phyloP scores from a whole-genome alignment of 1,140 invertebrate genomes.

The Micrasema longulum region DNA sequence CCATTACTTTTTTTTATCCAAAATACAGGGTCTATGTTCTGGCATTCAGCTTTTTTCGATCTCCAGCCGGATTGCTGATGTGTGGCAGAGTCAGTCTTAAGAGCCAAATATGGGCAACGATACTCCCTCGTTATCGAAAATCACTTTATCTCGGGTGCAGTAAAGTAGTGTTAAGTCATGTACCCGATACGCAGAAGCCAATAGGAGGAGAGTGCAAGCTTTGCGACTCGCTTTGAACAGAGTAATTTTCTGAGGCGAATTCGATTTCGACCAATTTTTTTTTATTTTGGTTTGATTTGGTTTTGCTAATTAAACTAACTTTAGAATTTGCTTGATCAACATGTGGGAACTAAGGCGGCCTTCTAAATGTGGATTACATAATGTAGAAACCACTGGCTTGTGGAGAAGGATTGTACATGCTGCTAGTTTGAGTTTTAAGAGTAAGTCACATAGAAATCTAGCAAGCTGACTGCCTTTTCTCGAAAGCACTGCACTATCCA shows the following conservation, averaged over 20 bases:
- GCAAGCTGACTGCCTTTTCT: constrained; percentile 29
- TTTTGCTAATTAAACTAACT: neutral
- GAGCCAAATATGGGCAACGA: constrained; percentile 57
- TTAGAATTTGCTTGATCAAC: constrained; percentile 2
- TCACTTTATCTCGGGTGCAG: too few species aligned
- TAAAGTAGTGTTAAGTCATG: constrained; percentile 57
- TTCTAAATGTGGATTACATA: neutral
- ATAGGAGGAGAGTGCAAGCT: constrained; percentile 54
- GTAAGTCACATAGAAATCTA: constrained; percentile 18
- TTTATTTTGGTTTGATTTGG: too few species aligned
- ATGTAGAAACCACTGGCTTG: neutral
- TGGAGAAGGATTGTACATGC: constrained; percentile 25
- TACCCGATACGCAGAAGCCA: constrained; percentile 55
- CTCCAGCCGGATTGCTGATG: constrained; percentile 1
- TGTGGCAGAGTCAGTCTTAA: constrained; percentile 55
- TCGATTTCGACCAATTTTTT: constrained; percentile 2
- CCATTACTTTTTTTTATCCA: neutral
- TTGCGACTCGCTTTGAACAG: constrained; percentile 53
- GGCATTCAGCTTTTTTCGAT: too few species aligned
- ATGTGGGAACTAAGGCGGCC: neutral
- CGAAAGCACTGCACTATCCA: constrained; percentile 51
- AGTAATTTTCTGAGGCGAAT: constrained; percentile 30
- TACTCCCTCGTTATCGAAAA: too few species aligned
- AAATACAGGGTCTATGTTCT: neutral
- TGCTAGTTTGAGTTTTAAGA: constrained; percentile 1